Percentiles rank a stretch among this genome's conserved stretches.
Conservation (phyloP, 2,797 vertebrate species). For the Hozukius guyotensis region DNA sequence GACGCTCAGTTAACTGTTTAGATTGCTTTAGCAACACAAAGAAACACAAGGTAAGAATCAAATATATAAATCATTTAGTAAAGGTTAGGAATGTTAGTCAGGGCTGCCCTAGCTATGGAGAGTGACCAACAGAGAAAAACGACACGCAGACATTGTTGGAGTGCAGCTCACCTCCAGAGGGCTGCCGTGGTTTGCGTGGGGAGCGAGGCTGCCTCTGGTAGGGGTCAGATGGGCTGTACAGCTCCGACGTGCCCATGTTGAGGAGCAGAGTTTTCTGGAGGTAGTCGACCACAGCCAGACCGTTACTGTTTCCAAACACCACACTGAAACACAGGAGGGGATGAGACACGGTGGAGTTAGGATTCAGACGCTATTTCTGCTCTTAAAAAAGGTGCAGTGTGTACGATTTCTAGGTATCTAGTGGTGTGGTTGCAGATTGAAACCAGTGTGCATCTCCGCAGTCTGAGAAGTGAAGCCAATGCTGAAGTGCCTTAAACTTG, state of each 20-base stretch:
- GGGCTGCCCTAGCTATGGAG: not conserved
- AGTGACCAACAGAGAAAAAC: not conserved
- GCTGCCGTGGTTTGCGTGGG: slow-evolving; percentile 92
- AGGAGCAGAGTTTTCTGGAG: slow-evolving; percentile 95
- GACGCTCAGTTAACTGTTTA: not conserved
- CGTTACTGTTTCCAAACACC: slow-evolving; percentile 96
- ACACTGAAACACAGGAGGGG: slow-evolving; percentile 81
- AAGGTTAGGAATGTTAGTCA: not conserved
- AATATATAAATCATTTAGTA: not conserved
- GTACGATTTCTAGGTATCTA: not conserved
- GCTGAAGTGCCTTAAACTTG: too few species aligned
- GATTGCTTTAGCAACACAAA: slow-evolving; percentile 5
- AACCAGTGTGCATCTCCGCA: not conserved
- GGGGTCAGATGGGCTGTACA: slow-evolving; percentile 93
- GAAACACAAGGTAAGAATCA: not conserved
- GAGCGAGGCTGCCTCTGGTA: slow-evolving; percentile 93
- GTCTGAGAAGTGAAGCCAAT: too few species aligned
- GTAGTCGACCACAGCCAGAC: slow-evolving; percentile 96
- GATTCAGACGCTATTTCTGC: not conserved
- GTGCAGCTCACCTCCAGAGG: slow-evolving; percentile 89
- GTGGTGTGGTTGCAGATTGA: not conserved
- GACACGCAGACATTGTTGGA: not conserved
- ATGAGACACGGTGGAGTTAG: not conserved
- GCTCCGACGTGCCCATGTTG: slow-evolving; percentile 91
- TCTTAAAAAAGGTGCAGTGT: not conserved